Conservation (phyloP, 1,140 invertebrate genomes). For the Lerema accius region DNA sequence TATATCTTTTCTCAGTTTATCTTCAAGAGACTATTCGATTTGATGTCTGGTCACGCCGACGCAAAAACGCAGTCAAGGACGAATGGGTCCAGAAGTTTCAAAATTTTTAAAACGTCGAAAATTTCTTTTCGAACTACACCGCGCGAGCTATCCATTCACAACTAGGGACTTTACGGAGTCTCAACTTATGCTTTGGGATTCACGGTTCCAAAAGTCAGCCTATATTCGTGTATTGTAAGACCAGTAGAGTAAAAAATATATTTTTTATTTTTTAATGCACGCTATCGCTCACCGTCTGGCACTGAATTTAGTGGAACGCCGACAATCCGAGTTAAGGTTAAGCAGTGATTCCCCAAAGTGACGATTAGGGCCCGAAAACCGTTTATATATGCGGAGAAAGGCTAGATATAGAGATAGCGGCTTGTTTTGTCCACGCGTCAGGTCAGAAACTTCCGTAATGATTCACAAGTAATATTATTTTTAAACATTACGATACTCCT, state of each 20-base stretch:
- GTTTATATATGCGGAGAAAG: conserved; percentile 28
- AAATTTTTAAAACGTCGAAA: conserved; percentile 4
- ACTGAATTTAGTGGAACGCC: neutral
- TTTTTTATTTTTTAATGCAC: neutral
- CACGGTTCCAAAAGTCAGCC: too few relatives aligned
- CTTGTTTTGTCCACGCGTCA: conserved; percentile 8
- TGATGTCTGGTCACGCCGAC: neutral
- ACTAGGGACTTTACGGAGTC: neutral
- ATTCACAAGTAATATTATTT: neutral
- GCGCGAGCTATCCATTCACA: conserved; percentile 21
- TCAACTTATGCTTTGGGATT: neutral
- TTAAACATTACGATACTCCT: neutral
- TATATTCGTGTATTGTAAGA: too few relatives aligned
- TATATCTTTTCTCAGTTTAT: conserved; percentile 1
- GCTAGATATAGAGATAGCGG: conserved; percentile 23
- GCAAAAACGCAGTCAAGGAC: conserved; percentile 12
- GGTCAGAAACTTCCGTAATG: neutral
- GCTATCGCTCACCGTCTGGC: neutral
- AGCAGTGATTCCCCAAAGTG: conserved; percentile 5
- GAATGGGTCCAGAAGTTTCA: neutral
- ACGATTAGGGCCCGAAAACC: conserved; percentile 20
- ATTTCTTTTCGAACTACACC: neutral
- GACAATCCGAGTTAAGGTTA: neutral
- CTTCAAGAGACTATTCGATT: neutral
- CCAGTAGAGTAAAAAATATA: too few relatives aligned